These are phyloP conservation scores for Melanotaenia trifasciata DNA, from an alignment of 2,797 vertebrate species.

Conservation along the genomic window DNA sequence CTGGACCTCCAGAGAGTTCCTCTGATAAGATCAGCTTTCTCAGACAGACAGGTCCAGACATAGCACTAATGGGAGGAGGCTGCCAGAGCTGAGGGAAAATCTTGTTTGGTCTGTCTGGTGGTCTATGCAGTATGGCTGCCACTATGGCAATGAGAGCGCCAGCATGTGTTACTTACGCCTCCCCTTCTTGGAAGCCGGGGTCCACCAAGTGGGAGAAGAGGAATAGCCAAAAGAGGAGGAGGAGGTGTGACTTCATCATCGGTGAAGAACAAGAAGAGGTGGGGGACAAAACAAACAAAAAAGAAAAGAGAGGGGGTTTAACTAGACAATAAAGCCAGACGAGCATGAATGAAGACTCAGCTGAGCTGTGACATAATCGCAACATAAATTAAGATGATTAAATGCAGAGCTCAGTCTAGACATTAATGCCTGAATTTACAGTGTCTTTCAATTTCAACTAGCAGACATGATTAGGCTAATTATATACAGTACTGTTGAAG, in stretches of 20 bases:
- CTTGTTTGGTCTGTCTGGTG: constrained; percentile 64
- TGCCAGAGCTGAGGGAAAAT: constrained; percentile 55
- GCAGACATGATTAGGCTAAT: constrained; percentile 59
- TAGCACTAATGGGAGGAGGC: constrained; percentile 37
- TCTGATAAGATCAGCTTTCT: constrained; percentile 66
- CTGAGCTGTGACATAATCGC: constrained; percentile 12
- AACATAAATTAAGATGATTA: constrained; percentile 47
- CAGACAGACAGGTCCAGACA: constrained; percentile 43
- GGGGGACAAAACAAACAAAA: constrained; percentile 1
- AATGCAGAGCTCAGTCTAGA: constrained; percentile 34
- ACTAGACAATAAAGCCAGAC: constrained; percentile 14
- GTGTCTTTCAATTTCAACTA: constrained; percentile 42
- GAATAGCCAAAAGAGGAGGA: constrained; percentile 23
- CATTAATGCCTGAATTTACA: constrained; percentile 45
- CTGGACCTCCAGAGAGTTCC: constrained; percentile 50
- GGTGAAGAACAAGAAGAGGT: constrained; percentile 27
- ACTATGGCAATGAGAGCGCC: constrained; percentile 38
- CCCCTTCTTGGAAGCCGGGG: constrained; percentile 28
- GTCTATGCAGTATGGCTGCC: constrained; percentile 46
- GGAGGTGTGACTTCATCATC: constrained; percentile 27
- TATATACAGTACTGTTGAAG: constrained; percentile 33
- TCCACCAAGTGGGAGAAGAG: constrained; percentile 31
- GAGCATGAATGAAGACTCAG: constrained; percentile 19
- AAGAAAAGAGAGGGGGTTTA: not conserved
- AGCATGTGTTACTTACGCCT: constrained; percentile 30